phyloP scores from a whole-genome alignment of 2,113 vertebrate species.

The Mesoclemmys tuberculata region DNA sequence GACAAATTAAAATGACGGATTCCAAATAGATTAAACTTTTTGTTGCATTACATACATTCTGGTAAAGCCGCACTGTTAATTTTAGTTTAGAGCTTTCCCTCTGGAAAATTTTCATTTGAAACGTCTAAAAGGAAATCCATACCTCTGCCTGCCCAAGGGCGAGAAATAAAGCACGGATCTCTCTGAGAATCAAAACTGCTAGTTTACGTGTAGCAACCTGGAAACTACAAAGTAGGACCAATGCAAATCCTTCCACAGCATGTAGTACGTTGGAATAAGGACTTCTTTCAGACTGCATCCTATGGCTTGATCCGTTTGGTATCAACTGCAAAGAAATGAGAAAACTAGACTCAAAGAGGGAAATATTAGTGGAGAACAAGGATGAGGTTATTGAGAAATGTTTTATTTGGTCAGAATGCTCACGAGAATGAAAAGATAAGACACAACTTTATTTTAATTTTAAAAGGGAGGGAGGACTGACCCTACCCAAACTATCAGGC shows the following conservation, averaged over 20 bases:
- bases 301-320: conserved; percentile 85
- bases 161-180: conserved; percentile 92
- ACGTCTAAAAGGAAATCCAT: conserved; percentile 49
- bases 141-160: conserved; percentile 96
- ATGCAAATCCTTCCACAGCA: conserved; percentile 91
- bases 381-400: neutral
- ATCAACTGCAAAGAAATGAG: conserved; percentile 72
- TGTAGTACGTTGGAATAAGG: conserved; percentile 94
- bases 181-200: conserved; percentile 93
- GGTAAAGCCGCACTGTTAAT: neutral
- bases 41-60: neutral
- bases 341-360: neutral
- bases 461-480: neutral
- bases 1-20: neutral
- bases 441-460: neutral
- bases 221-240: conserved; percentile 96
- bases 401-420: neutral
- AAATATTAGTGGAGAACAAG: neutral
- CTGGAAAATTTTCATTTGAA: neutral
- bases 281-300: conserved; percentile 80
- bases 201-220: conserved; percentile 95
- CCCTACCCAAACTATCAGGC: neutral
- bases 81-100: conserved; percentile 10
- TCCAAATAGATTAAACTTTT: neutral
- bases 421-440: neutral